Evolutionary conservation across 2,797 vertebrate species (phyloP).

Genomic region (Euphonia xanthogaster): DNA sequence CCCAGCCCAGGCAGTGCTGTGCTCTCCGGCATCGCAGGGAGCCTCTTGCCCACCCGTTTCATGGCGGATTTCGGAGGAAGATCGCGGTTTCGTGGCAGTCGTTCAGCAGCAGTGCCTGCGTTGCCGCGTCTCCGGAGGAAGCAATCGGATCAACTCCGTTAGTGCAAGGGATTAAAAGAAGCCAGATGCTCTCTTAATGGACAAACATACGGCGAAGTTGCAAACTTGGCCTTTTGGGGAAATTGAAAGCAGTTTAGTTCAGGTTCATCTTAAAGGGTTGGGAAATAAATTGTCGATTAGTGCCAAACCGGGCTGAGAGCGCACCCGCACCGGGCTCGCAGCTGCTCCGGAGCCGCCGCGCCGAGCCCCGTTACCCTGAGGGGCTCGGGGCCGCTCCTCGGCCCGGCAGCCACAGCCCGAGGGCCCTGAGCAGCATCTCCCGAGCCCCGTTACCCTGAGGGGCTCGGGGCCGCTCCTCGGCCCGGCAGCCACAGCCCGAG

Average conservation of each 20-base stretch:
- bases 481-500: fast-evolving
- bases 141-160: constrained; percentile 11
- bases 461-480: fast-evolving
- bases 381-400: fast-evolving
- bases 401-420: not conserved
- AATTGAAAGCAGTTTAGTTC: constrained; percentile 40
- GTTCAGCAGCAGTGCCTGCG: not conserved
- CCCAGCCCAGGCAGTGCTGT: fast-evolving
- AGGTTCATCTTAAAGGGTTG: constrained; percentile 8
- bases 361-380: fast-evolving
- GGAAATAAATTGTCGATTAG: not conserved
- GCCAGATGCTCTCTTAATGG: constrained; percentile 51
- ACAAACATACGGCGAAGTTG: constrained; percentile 7
- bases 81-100: not conserved
- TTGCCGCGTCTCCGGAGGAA: not conserved
- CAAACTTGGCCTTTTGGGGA: constrained; percentile 39
- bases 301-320: not conserved
- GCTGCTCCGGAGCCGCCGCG: not conserved
- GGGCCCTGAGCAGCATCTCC: not conserved
- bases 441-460: fast-evolving
- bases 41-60: not conserved
- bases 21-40: fast-evolving
- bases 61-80: not conserved
- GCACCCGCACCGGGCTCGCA: not conserved
- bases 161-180: constrained; percentile 34